These are phyloP conservation scores for Zaprionus capensis DNA, from an alignment of 1,140 invertebrate genomes.

Conservation along the genomic window DNA sequence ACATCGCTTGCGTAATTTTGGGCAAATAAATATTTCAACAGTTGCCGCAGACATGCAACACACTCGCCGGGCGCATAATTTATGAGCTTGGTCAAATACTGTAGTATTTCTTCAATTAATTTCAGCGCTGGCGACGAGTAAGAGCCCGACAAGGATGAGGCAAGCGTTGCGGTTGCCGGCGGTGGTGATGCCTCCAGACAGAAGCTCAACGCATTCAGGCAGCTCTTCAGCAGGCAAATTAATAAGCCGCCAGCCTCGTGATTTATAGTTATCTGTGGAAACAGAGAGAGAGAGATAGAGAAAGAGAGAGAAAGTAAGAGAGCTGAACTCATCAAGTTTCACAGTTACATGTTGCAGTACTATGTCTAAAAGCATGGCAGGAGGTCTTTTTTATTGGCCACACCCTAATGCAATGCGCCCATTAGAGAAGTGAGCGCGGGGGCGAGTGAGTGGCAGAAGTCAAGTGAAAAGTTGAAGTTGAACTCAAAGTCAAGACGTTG, in stretches of 20 bases:
- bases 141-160: conserved; percentile 15
- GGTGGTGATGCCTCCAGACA: conserved; percentile 66
- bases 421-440: conserved; percentile 56
- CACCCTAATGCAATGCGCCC: conserved; percentile 63
- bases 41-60: conserved; percentile 91
- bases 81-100: conserved; percentile 89
- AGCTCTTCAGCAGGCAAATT: conserved; percentile 86
- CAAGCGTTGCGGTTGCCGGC: conserved; percentile 17
- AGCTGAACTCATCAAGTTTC: conserved; percentile 9
- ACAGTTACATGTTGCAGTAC: conserved; percentile 12
- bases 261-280: conserved; percentile 88
- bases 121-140: conserved; percentile 56
- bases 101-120: conserved; percentile 90
- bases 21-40: conserved; percentile 92
- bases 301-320: conserved; percentile 3
- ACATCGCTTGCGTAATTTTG: conserved; percentile 87
- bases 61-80: conserved; percentile 88
- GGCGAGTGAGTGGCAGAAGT: conserved; percentile 8
- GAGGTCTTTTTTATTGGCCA: conserved; percentile 40
- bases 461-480: conserved; percentile 51
- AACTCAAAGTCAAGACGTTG: conserved; percentile 69
- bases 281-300: conserved; percentile 13
- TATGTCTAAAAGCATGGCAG: conserved; percentile 23
- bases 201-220: conserved; percentile 70
- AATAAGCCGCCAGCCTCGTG: conserved; percentile 88